phyloP scores from a whole-genome alignment of 2,888 invertebrate species.

The Adela reaumurella region DNA sequence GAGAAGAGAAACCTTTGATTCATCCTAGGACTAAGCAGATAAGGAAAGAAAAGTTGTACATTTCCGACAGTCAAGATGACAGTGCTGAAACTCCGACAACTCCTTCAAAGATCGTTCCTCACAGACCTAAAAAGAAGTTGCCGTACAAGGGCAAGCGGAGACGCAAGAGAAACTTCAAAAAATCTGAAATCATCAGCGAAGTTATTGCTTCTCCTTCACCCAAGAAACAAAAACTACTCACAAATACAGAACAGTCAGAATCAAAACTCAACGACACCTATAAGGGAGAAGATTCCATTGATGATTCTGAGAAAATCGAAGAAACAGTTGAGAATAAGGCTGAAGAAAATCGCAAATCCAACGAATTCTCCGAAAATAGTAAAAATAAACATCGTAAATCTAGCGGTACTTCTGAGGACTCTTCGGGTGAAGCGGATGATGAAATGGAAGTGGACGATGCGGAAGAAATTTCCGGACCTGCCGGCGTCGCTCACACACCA shows the following conservation, averaged over 20 bases:
- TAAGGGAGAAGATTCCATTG: conserved; percentile 23
- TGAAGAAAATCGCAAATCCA: not conserved
- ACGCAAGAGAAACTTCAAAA: not conserved
- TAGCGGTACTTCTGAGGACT: conserved; percentile 57
- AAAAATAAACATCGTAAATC: conserved; percentile 29
- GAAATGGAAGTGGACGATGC: conserved; percentile 64
- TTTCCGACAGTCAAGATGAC: conserved; percentile 41
- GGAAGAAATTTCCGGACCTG: conserved; percentile 26
- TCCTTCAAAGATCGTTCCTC: not conserved
- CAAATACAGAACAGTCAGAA: conserved; percentile 1
- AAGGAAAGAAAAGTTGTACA: conserved; percentile 26
- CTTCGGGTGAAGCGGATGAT: conserved; percentile 63
- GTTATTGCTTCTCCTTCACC: not conserved
- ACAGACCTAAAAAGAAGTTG: conserved; percentile 4
- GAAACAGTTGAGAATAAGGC: conserved; percentile 11
- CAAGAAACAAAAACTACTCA: conserved; percentile 1
- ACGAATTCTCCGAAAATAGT: conserved; percentile 13
- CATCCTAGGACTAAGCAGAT: conserved; percentile 24
- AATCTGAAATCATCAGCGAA: not conserved
- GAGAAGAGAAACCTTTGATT: conserved; percentile 16
- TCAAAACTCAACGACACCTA: conserved; percentile 1
- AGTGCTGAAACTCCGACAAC: conserved; percentile 17
- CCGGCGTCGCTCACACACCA: conserved; percentile 21
- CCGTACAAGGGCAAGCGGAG: conserved; percentile 3
- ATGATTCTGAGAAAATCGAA: conserved; percentile 18